Base-by-base conservation (phyloP, 2,888 invertebrate species). In the Eueremaeus valkanovi region DNA sequence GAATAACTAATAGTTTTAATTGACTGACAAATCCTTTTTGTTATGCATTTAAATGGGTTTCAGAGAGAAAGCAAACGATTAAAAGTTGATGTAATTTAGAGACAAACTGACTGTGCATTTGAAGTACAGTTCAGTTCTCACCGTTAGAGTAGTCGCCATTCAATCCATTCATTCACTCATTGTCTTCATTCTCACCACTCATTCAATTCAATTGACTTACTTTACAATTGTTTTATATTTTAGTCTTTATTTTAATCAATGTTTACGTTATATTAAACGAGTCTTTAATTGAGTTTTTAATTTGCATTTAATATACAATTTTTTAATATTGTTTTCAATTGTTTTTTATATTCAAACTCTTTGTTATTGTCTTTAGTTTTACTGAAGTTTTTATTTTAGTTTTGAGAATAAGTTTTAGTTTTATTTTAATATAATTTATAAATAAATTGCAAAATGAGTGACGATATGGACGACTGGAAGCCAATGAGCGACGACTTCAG, bases 401-500 rank as follows among this genome's bases (percentile, higher is more conserved):
- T 31, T 58, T 18, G 6, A 18, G 29, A 3, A 51, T 6, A 18
- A 8, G 2, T 58, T 58, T 58, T 18, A 31, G 0, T 58, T 29
- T 1, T 18, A 29, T 58, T 58, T 58, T 27, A 24, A 55, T 58
- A 6, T 29, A 29, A 16, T 58, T 58, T 51, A 51, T n/a, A 16
- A 63, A 36, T 66, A 36, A 36, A 66, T 49, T 3, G 16, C 9
- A 66, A 66, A 66, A 66, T 66, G 63, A 66, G 36, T 33, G 33
- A 36, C 18, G 21, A 36, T 36, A 36, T 66, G 24, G 70, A 70
- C 6, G 70, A 70, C 1, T 70, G 70, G 70, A 42, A 40, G 11
- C 70, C 70, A 42, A 70, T 70, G 70, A 18, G 11, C 18, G 70
- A 70, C 13, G 70, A 70, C 70, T 70, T 27, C 21, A 18, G 45